These are phyloP conservation scores for Drosophila kepulauana DNA, from an alignment of 1,140 invertebrate species.

Conservation along the genomic window DNA sequence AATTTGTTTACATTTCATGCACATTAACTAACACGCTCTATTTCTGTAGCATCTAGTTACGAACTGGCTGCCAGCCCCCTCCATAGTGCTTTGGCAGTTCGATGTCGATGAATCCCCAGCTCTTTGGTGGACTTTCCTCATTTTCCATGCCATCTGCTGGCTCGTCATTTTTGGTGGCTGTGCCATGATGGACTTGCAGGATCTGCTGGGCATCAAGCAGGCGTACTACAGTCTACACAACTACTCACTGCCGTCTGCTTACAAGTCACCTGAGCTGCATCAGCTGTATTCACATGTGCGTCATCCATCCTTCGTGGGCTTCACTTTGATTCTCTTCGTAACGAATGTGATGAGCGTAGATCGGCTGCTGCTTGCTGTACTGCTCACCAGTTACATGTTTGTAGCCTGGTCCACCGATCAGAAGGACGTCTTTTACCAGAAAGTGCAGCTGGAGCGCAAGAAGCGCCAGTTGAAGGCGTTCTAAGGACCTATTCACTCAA, in stretches of 20 bases:
- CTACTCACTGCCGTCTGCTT: slow-evolving; percentile 60
- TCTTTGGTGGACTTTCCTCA: slow-evolving; percentile 85
- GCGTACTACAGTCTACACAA: slow-evolving; percentile 73
- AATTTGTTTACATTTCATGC: slow-evolving; percentile 8
- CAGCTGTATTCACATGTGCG: slow-evolving; percentile 75
- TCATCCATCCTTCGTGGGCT: slow-evolving; percentile 83
- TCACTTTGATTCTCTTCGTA: slow-evolving; percentile 72
- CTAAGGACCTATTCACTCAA: slow-evolving; percentile 27
- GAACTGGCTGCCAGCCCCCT: slow-evolving; percentile 85
- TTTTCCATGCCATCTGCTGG: slow-evolving; percentile 87
- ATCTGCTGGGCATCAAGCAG: slow-evolving; percentile 88
- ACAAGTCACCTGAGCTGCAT: slow-evolving; percentile 72
- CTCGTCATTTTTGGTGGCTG: slow-evolving; percentile 87
- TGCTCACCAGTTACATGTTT: slow-evolving; percentile 86
- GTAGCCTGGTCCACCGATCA: slow-evolving; percentile 86
- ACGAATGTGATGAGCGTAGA: slow-evolving; percentile 85
- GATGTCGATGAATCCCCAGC: slow-evolving; percentile 80
- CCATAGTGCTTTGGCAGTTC: slow-evolving; percentile 86
- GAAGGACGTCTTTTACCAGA: slow-evolving; percentile 86
- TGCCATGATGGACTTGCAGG: slow-evolving; percentile 88
- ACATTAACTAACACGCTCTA: not conserved
- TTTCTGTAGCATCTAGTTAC: slow-evolving; percentile 75
- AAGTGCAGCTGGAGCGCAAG: slow-evolving; percentile 66
- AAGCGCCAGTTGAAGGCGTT: slow-evolving; percentile 60
- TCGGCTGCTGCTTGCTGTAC: slow-evolving; percentile 85